These are phyloP conservation scores for Hyles lineata DNA, from an alignment of 2,888 invertebrate genomes.

Conservation along the genomic window DNA sequence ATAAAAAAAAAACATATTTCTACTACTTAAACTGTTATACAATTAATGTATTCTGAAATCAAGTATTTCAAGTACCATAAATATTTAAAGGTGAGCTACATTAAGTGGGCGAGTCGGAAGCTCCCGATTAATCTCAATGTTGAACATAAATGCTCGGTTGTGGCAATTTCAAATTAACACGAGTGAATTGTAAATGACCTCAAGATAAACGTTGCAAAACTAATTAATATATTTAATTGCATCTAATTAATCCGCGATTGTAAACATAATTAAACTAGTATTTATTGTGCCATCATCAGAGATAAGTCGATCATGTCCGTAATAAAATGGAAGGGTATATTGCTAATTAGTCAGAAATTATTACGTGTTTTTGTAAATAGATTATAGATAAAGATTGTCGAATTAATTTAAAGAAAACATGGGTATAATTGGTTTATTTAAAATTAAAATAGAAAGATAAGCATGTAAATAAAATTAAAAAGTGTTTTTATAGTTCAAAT, in stretches of 20 bases:
- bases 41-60: too few relatives aligned
- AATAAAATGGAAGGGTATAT: constrained; percentile 18
- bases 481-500: too few relatives aligned
- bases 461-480: neutral
- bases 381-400: neutral
- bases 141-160: neutral
- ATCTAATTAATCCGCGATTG: constrained; percentile 23
- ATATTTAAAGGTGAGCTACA: neutral
- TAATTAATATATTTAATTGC: constrained; percentile 14
- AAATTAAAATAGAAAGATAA: neutral
- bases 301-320: constrained; percentile 1
- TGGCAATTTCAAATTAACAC: constrained; percentile 3
- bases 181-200: constrained; percentile 12
- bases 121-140: neutral
- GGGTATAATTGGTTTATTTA: neutral
- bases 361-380: constrained; percentile 12
- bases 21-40: too few relatives aligned
- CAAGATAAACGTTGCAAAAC: constrained; percentile 20
- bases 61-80: too few relatives aligned
- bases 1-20: too few relatives aligned
- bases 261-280: constrained; percentile 14
- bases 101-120: neutral
- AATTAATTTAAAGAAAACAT: neutral
- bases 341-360: constrained; percentile 5
- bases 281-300: constrained; percentile 5